phyloP scores from a whole-genome alignment of 2,113 vertebrate genomes.

The Noctilio leporinus region DNA sequence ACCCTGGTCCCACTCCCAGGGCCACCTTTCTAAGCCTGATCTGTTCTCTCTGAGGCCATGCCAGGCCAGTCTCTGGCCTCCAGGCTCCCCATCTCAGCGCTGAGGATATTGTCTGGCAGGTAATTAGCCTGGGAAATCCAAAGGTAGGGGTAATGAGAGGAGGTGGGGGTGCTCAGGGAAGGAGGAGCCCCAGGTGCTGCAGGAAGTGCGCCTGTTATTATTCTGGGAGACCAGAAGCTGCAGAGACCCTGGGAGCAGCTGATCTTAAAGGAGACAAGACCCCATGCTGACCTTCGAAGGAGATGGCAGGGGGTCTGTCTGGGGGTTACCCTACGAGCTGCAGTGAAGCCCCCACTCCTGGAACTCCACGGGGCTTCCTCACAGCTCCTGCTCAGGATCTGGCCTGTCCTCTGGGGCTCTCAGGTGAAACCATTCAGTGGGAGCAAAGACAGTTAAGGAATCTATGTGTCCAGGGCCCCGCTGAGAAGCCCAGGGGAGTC shows the following conservation, averaged over 20 bases:
- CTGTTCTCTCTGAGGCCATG: background rate
- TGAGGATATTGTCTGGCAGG: background rate
- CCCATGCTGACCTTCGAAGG: background rate
- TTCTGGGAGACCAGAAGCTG: background rate
- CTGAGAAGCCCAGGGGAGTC: background rate
- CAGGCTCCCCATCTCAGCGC: background rate
- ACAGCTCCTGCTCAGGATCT: background rate
- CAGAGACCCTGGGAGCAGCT: background rate
- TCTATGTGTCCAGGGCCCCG: background rate
- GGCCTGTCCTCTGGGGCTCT: background rate
- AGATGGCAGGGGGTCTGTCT: background rate
- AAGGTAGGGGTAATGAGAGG: background rate
- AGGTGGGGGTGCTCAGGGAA: background rate
- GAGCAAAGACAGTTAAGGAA: background rate
- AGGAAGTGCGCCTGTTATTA: slow-evolving; percentile 24
- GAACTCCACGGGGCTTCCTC: background rate
- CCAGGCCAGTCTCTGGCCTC: background rate
- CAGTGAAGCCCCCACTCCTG: background rate
- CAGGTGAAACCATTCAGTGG: background rate
- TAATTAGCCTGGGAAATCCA: slow-evolving; percentile 39
- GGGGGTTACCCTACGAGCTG: background rate
- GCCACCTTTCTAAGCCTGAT: background rate
- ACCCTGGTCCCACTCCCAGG: background rate
- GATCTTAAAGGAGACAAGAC: slow-evolving; percentile 41
- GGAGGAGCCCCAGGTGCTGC: slow-evolving; percentile 14